These are phyloP conservation scores for Lymantria monacha DNA, from an alignment of 2,888 invertebrate genomes.

Conservation along the genomic window DNA sequence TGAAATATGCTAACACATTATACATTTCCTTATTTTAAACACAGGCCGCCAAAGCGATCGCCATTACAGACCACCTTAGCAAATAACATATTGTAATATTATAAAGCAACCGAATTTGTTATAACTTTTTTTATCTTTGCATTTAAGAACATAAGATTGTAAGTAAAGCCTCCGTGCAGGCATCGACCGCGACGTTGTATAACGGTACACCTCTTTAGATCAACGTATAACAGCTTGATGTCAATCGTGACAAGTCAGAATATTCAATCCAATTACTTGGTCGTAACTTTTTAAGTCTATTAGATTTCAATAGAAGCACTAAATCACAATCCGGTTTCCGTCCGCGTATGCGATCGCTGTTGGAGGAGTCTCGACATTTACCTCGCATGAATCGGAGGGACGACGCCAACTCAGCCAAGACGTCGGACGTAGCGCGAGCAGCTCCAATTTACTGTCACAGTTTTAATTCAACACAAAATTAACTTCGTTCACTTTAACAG, in stretches of 20 bases:
- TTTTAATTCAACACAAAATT: constrained; percentile 51
- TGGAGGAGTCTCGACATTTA: constrained; percentile 69
- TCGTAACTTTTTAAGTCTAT: constrained; percentile 41
- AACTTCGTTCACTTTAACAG: constrained; percentile 48
- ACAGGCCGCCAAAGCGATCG: constrained; percentile 13
- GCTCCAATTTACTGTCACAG: constrained; percentile 67
- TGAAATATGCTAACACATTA: constrained; percentile 61
- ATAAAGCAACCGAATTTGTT: constrained; percentile 2
- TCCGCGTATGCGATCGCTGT: constrained; percentile 67
- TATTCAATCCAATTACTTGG: constrained; percentile 45
- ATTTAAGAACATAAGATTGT: constrained; percentile 20
- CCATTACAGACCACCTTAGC: constrained; percentile 16
- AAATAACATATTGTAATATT: background rate
- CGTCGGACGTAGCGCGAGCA: constrained; percentile 64
- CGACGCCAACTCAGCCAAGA: constrained; percentile 72
- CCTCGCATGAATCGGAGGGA: constrained; percentile 72
- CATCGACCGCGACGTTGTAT: constrained; percentile 59
- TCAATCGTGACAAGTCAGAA: constrained; percentile 27
- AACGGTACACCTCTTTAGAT: constrained; percentile 67
- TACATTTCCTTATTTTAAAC: constrained; percentile 55
- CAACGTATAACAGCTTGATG: constrained; percentile 46
- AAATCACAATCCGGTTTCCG: constrained; percentile 66
- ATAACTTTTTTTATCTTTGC: constrained; percentile 14
- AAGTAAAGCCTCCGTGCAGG: constrained; percentile 45
- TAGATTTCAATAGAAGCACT: constrained; percentile 51